These are phyloP conservation scores for Felis catus DNA, from an alignment of 2,113 vertebrate genomes.

Conservation along the genomic window F.catus_Fca126_mat1.0 CM031426.1:50722501-50723000, in stretches of 20 bases:
- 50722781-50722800: neutral
- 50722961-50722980: neutral
- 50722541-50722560: neutral
- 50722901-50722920: neutral
- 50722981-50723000: neutral
- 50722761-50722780: neutral
- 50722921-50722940: neutral
- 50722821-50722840: neutral
- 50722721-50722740: neutral
- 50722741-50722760: neutral
- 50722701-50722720: neutral
- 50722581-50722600: neutral
- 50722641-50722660: neutral
- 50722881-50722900: neutral
- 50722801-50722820: neutral
- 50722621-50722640: slow-evolving; percentile 6
- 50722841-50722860: neutral
- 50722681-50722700: neutral
- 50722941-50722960: neutral
- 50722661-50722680: neutral
- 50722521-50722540: neutral
- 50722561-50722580: neutral
- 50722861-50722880: neutral
- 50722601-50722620: neutral
- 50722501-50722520: neutral